Evolutionary conservation across 1,140 invertebrate genomes (phyloP).

Genomic region (Tribolium castaneum): DNA sequence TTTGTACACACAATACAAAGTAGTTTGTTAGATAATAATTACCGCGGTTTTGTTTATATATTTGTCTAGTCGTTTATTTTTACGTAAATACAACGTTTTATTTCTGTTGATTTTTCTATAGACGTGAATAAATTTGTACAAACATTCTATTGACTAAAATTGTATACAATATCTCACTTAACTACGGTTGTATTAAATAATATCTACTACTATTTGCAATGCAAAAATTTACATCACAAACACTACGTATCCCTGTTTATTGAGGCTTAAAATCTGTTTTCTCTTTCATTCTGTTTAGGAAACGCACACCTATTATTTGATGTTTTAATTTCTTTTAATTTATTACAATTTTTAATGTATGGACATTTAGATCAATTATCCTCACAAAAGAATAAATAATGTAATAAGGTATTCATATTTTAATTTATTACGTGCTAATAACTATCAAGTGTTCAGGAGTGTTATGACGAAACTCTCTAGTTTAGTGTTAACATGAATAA

Average conservation of each 20-base stretch:
- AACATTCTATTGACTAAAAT: slow-evolving; percentile 15
- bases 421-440: no score
- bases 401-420: no score
- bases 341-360: no score
- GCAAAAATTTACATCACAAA: not conserved
- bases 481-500: no score
- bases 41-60: slow-evolving; percentile 31
- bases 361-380: no score
- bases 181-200: slow-evolving; percentile 1
- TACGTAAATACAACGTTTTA: slow-evolving; percentile 6
- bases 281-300: not conserved
- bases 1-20: slow-evolving; percentile 15
- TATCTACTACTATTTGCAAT: not conserved
- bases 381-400: no score
- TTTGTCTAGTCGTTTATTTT: slow-evolving; percentile 27
- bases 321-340: no score
- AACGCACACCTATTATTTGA: no score
- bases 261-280: not conserved
- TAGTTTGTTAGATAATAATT: slow-evolving; percentile 35
- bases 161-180: slow-evolving; percentile 9
- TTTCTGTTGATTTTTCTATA: slow-evolving; percentile 30
- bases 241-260: not conserved
- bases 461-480: no score
- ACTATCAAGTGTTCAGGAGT: no score
- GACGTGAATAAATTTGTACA: slow-evolving; percentile 17